Percentiles rank a stretch among this genome's conserved stretches.
phyloP scores from a whole-genome alignment of 2,888 invertebrate species.

The Rotaria sp. region DNA sequence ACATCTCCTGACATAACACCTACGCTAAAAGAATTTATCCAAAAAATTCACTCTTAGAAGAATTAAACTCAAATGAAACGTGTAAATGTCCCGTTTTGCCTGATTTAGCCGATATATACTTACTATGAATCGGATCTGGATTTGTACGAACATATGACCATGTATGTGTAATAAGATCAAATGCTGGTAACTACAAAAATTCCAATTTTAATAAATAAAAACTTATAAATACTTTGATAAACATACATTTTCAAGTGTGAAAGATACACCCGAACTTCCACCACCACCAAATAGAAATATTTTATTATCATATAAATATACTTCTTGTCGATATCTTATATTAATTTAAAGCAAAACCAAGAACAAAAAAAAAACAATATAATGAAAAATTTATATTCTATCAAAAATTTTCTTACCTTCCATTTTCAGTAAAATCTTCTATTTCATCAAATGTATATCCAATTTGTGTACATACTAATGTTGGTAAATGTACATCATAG shows the following conservation, averaged over 20 bases:
- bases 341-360: too few species aligned
- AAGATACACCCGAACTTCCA: constrained; percentile 33
- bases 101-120: background rate
- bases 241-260: constrained; percentile 27
- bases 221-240: too few species aligned
- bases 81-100: too few species aligned
- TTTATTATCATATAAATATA: constrained; percentile 26
- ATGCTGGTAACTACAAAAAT: constrained; percentile 29
- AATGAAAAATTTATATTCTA: background rate
- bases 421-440: constrained; percentile 15
- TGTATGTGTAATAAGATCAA: constrained; percentile 29
- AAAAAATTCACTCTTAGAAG: too few species aligned
- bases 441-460: constrained; percentile 33
- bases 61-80: too few species aligned
- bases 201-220: background rate
- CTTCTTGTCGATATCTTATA: constrained; percentile 37
- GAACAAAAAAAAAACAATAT: background rate
- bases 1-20: too few species aligned
- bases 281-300: constrained; percentile 40
- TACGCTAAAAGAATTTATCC: too few species aligned
- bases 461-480: constrained; percentile 28
- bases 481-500: constrained; percentile 32
- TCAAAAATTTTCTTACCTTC: background rate
- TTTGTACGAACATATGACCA: constrained; percentile 30
- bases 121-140: constrained; percentile 1